phyloP scores from a whole-genome alignment of 2,113 vertebrate species.

The Garra rufa region DNA sequence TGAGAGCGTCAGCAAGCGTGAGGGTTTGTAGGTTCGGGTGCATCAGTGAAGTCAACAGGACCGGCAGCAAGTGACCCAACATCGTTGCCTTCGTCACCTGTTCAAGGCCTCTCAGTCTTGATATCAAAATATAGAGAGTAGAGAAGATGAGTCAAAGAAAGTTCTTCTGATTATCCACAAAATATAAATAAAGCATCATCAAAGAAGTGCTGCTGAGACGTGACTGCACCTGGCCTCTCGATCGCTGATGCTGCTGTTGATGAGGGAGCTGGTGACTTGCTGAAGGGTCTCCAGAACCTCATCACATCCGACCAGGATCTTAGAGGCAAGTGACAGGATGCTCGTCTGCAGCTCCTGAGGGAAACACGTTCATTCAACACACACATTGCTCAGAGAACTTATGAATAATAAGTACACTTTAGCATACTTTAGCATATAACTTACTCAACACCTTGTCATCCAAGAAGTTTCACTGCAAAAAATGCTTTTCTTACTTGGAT shows the following conservation, averaged over 20 bases:
- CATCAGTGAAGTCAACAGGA: constrained; percentile 95
- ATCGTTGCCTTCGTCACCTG: constrained; percentile 97
- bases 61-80: constrained; percentile 94
- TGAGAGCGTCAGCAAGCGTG: constrained; percentile 92
- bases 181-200: neutral
- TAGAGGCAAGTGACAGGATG: constrained; percentile 92
- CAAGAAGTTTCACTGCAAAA: too few relatives aligned
- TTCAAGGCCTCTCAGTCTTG: constrained; percentile 94
- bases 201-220: neutral
- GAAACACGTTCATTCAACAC: constrained; percentile 39
- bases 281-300: constrained; percentile 97
- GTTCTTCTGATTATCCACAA: neutral
- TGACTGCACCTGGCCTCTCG: constrained; percentile 87
- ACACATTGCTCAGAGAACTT: constrained; percentile 17
- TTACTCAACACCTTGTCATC: too few relatives aligned
- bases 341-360: constrained; percentile 92
- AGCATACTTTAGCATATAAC: too few relatives aligned
- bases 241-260: constrained; percentile 90
- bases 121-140: neutral
- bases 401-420: neutral
- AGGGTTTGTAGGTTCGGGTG: constrained; percentile 96
- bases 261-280: constrained; percentile 93
- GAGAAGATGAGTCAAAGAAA: neutral
- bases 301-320: constrained; percentile 95
- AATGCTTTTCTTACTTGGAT: too few relatives aligned